A percentile compares a stretch with the other conserved stretches of the same genome.
Evolutionary conservation across 2,888 invertebrate genomes (phyloP).

Genomic region (Exephanes ischioxanthus): DNA sequence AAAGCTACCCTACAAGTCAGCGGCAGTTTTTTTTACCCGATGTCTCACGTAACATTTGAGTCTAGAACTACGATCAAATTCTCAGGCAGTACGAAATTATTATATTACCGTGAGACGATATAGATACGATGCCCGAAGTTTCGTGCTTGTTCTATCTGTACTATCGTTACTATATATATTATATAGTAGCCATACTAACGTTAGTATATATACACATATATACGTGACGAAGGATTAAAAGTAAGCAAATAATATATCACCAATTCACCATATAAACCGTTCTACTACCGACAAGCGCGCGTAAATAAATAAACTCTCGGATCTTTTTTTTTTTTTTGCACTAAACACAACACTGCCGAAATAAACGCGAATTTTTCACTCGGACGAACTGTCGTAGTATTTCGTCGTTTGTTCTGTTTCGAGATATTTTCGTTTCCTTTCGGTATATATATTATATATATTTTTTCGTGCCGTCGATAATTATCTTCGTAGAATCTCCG

Average conservation of each 20-base stretch:
- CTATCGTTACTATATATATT: neutral
- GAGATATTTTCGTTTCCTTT: neutral
- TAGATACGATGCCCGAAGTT: neutral
- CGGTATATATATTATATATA: neutral
- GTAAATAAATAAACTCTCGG: neutral
- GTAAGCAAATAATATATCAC: neutral
- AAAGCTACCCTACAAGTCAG: neutral
- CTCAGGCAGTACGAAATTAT: slow-evolving; percentile 8
- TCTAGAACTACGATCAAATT: slow-evolving; percentile 1
- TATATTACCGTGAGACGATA: neutral
- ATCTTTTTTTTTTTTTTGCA: neutral
- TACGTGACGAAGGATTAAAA: neutral
- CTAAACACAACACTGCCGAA: slow-evolving; percentile 4
- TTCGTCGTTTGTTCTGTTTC: neutral
- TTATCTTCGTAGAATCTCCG: neutral
- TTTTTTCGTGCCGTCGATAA: neutral
- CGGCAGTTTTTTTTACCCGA: neutral
- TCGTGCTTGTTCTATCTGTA: neutral
- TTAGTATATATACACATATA: neutral
- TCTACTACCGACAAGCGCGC: neutral
- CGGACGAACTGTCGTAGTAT: slow-evolving; percentile 9
- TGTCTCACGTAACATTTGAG: neutral
- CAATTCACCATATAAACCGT: neutral
- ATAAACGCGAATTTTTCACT: neutral
- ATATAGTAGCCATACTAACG: neutral